phyloP scores from a whole-genome alignment of 1,140 invertebrate genomes.

The Rhynchophorus ferrugineus region DNA sequence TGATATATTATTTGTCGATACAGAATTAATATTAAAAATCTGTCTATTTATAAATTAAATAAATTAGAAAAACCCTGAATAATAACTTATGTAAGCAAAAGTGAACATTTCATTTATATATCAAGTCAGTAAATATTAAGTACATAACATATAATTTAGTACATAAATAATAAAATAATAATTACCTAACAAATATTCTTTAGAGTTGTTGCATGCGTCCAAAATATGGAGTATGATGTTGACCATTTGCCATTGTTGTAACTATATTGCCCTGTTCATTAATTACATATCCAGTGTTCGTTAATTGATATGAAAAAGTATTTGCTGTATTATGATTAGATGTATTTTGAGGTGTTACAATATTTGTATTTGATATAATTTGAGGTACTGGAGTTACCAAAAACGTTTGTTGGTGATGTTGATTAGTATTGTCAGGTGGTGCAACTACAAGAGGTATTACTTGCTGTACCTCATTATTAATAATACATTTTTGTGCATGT shows the following conservation, averaged over 20 bases:
- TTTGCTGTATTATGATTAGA: slow-evolving; percentile 32
- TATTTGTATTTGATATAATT: slow-evolving; percentile 41
- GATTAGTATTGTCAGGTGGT: slow-evolving; percentile 34
- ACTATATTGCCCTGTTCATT: slow-evolving; percentile 42
- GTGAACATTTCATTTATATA: too few relatives aligned
- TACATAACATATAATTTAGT: too few relatives aligned
- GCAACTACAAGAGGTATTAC: slow-evolving; percentile 54
- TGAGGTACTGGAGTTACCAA: slow-evolving; percentile 54
- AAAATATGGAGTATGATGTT: slow-evolving; percentile 40
- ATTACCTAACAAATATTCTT: too few relatives aligned
- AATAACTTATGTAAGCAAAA: too few relatives aligned
- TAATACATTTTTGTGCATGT: slow-evolving; percentile 48
- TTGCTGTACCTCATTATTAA: slow-evolving; percentile 44
- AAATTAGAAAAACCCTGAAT: too few relatives aligned
- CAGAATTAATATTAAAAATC: too few relatives aligned
- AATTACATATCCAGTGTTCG: slow-evolving; percentile 40
- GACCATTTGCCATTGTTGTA: slow-evolving; percentile 38
- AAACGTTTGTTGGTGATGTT: slow-evolving; percentile 43
- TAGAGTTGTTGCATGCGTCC: slow-evolving; percentile 37
- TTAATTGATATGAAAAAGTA: slow-evolving; percentile 39
- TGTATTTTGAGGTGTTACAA: slow-evolving; percentile 33
- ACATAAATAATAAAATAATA: too few relatives aligned
- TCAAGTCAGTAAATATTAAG: too few relatives aligned
- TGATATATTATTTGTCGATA: too few relatives aligned
- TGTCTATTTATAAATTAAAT: too few relatives aligned